Percentiles rank a stretch among this genome's conserved stretches.
Conservation (phyloP, 2,888 invertebrate genomes). For the Drosophila austrosaltans region DNA sequence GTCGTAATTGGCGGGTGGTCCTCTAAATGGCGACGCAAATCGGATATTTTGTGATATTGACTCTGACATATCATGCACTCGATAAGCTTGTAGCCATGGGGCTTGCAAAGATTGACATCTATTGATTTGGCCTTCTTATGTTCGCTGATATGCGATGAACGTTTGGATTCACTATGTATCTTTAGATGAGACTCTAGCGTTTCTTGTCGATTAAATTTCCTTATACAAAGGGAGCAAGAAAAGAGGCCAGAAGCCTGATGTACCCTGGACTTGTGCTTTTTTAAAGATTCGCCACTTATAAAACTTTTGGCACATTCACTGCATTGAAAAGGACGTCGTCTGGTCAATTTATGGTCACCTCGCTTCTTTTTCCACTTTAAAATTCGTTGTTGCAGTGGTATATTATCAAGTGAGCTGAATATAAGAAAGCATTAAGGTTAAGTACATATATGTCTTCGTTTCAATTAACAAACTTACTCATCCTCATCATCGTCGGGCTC, state of each 20-base stretch:
- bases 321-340: conserved; percentile 59
- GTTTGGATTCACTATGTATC: conserved; percentile 80
- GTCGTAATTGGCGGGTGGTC: conserved; percentile 71
- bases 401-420: conserved; percentile 59
- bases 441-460: neutral
- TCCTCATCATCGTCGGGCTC: conserved; percentile 54
- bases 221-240: conserved; percentile 77
- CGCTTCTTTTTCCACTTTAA: conserved; percentile 48
- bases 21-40: conserved; percentile 78
- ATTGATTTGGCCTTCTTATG: conserved; percentile 65
- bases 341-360: neutral
- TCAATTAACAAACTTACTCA: conserved; percentile 38
- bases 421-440: neutral
- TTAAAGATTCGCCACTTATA: conserved; percentile 73
- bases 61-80: conserved; percentile 83
- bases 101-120: conserved; percentile 77
- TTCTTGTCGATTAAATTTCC: conserved; percentile 72
- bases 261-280: conserved; percentile 72
- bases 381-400: conserved; percentile 53
- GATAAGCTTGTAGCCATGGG: conserved; percentile 81
- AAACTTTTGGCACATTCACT: conserved; percentile 77
- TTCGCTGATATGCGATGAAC: conserved; percentile 62
- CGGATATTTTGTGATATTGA: conserved; percentile 79
- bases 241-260: conserved; percentile 61
- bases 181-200: conserved; percentile 71